A percentile compares a stretch with the other conserved stretches of the same genome.
Conservation (phyloP, 2,113 vertebrate species). For the Trinectes maculatus region DNA sequence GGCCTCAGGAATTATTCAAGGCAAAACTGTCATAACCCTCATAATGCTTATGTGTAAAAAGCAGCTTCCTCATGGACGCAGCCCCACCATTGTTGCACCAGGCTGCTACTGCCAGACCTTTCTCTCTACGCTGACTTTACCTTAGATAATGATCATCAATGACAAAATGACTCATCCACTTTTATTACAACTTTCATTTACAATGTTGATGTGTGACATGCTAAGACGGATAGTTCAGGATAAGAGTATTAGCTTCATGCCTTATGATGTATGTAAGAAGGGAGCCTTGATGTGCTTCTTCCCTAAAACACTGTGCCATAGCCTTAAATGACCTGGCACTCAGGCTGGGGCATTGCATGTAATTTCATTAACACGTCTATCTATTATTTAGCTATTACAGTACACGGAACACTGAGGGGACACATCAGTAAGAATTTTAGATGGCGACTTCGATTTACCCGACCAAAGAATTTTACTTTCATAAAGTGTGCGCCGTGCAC, state of each 20-base stretch:
- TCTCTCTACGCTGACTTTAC: not conserved
- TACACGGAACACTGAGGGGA: constrained; percentile 63
- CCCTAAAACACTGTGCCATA: constrained; percentile 44
- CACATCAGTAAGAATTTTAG: constrained; percentile 70
- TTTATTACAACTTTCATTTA: not conserved
- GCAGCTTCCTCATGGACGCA: not conserved
- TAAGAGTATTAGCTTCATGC: constrained; percentile 5
- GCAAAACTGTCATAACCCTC: constrained; percentile 1
- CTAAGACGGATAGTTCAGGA: constrained; percentile 14
- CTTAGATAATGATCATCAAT: not conserved
- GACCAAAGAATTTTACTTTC: constrained; percentile 73
- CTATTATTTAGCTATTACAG: constrained; percentile 66
- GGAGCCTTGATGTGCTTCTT: constrained; percentile 21
- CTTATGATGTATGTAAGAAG: constrained; percentile 18
- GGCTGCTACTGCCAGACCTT: not conserved
- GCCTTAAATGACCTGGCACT: constrained; percentile 37
- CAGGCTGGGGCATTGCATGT: constrained; percentile 30
- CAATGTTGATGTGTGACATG: not conserved
- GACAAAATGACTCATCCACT: not conserved
- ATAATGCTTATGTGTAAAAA: not conserved
- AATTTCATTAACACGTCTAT: constrained; percentile 65
- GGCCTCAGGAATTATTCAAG: not conserved
- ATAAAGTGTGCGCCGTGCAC: constrained; percentile 70
- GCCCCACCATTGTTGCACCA: not conserved
- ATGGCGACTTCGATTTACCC: constrained; percentile 44